A percentile compares a stretch with the other conserved stretches of the same genome.
phyloP scores from a whole-genome alignment of 2,888 invertebrate species.

The Heliconius ethilla region DNA sequence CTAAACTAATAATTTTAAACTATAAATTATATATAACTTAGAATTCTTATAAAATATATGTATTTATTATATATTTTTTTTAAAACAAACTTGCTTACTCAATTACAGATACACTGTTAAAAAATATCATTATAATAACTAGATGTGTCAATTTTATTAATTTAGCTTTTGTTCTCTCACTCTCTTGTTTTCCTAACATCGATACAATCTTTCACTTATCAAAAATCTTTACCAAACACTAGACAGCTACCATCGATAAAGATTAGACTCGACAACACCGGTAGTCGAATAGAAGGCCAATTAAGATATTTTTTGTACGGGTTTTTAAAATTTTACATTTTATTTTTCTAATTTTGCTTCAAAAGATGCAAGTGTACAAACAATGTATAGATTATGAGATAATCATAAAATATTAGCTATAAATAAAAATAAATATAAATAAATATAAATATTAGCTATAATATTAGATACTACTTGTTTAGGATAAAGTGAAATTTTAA shows the following conservation, averaged over 20 bases:
- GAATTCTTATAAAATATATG: too few relatives aligned
- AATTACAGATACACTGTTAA: too few relatives aligned
- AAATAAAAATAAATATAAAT: too few relatives aligned
- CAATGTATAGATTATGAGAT: neutral
- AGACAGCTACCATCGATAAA: constrained; percentile 52
- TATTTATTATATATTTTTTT: too few relatives aligned
- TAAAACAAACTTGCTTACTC: too few relatives aligned
- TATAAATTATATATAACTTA: too few relatives aligned
- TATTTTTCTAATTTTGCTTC: neutral
- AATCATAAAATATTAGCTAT: neutral
- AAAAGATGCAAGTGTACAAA: neutral
- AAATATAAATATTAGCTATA: too few relatives aligned
- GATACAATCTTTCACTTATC: constrained; percentile 53
- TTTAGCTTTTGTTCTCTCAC: constrained; percentile 11
- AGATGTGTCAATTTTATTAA: neutral
- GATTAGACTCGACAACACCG: constrained; percentile 45
- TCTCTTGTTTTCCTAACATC: constrained; percentile 41
- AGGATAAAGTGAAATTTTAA: too few relatives aligned
- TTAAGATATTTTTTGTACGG: constrained; percentile 39
- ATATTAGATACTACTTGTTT: too few relatives aligned
- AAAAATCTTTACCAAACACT: constrained; percentile 67
- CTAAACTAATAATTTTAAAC: neutral
- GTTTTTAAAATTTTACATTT: constrained; percentile 5
- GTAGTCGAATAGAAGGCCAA: constrained; percentile 47
- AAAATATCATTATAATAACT: neutral